These are phyloP conservation scores for Drosophila helvetica DNA, from an alignment of 2,888 invertebrate species.

Conservation along the genomic window DNA sequence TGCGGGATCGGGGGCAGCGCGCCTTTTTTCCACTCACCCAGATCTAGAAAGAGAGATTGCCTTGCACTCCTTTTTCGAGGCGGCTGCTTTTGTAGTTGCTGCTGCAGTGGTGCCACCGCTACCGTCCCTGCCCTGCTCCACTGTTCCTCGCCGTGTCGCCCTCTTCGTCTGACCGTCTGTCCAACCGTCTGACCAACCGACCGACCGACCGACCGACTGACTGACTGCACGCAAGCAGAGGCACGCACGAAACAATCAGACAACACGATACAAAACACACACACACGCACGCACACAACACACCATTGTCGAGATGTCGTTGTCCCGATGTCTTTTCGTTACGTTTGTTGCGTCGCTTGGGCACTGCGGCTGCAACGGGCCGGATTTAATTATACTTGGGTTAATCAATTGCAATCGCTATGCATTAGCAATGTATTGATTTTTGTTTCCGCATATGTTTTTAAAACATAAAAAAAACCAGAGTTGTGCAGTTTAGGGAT, in stretches of 20 bases:
- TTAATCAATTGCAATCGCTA: constrained; percentile 40
- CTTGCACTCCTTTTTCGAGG: neutral
- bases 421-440: constrained; percentile 59
- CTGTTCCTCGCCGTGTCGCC: neutral
- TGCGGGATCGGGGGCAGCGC: neutral
- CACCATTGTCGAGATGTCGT: constrained; percentile 34
- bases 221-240: constrained; percentile 3
- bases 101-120: neutral
- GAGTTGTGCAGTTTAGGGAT: constrained; percentile 30
- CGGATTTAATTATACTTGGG: neutral
- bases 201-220: neutral
- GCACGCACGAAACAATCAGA: constrained; percentile 34
- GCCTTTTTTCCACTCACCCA: constrained; percentile 1
- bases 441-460: constrained; percentile 47
- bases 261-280: constrained; percentile 41
- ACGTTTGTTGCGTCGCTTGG: constrained; percentile 11
- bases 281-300: constrained; percentile 32
- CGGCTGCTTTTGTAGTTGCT: neutral
- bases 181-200: constrained; percentile 6
- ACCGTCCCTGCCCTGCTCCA: neutral
- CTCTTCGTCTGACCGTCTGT: neutral
- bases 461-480: constrained; percentile 43
- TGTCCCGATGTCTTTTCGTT: constrained; percentile 8
- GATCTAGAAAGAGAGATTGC: neutral
- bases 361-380: neutral